Evolutionary conservation across 2,888 invertebrate genomes (phyloP), one percentile per base, ranked within the genome.

Genomic region (Dryobotodes eremita): DNA sequence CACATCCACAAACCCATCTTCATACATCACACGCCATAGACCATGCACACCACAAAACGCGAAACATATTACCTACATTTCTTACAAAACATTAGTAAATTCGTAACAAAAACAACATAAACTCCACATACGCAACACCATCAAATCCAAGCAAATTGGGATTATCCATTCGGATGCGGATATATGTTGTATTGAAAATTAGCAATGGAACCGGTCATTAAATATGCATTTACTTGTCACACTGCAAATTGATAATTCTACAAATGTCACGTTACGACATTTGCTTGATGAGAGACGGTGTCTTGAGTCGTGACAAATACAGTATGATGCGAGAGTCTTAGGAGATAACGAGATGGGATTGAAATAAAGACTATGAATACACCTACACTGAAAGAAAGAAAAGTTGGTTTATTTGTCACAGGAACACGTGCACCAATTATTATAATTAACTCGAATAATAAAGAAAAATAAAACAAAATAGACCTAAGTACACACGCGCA

Each of bases 231-330:
- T 82, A 79, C 81, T 70, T 79, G 85, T 83, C 83, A 80, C 79
- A 85, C 55, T 66, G 71, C 66, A 84, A 86, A 88, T 85, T 86
- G 88, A 80, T 86, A 83, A 86, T 86, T 82, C 64, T 64, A 78
- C 78, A 85, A 88, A 87, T 82, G 81, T 77, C 83, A 69, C 23
- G 77, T 81, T 81, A 80, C 75, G 73, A 84, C 80, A 83, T 72
- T 64, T 68, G 62, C 69, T 69, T 79, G 78, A 85, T 85, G 85
- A 85, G 78, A 50, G 70, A 26, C 57, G n/a, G 42, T 20, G n/a
- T 62, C 76, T 64, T 74, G 80, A 71, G n/a, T 62, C 76, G 68
- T 74, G 80, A 71, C 66, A 64, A 53, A 66, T 64, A 46, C 31
- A 23, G 13, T 46, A 15, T 65, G n/a, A 46, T 64, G 68, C 66